Base-by-base conservation (phyloP, 2,113 vertebrate species). In the Paramormyrops kingsleyae region DNA sequence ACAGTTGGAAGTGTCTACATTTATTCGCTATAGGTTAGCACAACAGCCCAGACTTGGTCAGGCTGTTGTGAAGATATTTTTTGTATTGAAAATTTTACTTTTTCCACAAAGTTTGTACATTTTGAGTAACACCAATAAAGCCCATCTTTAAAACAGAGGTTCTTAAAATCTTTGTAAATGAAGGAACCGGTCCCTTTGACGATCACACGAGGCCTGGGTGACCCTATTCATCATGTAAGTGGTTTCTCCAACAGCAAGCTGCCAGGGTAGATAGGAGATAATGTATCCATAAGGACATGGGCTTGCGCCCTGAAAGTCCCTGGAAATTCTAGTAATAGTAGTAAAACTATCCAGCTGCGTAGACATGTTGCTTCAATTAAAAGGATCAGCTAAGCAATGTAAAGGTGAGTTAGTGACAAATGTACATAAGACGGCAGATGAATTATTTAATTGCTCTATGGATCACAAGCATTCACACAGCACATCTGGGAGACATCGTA, bases 391-490 rank as follows among this genome's bases (percentile, higher is more conserved):
- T 15, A 39, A 42, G 74, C 74, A 80, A 42, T 39, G 35, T 8
- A n/a, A 84, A 47, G 24, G 42, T 47, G 83, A 46, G 24, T 46
- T n/a, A 46, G 24, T 46, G 77, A 83, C 19, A 24, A 62, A n/a
- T 44, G 39, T 35, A 39, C 35, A 62, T 44, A 62, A 49, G 49
- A 49, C 49, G 42, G 70, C 88, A 83, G 27, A 77, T 80, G 92
- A 94, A 98, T 97, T 98, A 97, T 97, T 97, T 96, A 94, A 96
- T 96, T 95, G 96, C 94, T 96, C 94, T 94, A 89, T 95, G 94
- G 91, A 87, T 87, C 93, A 93, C 92, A 92, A 91, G 94, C 94
- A 49, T 94, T 95, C 95, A 91, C 83, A 89, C 93, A 92, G 47
- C 85, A 94, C 92, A 93, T 92, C 92, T 92, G 86, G 93, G 94